phyloP scores from a whole-genome alignment of 1,140 invertebrate species.

The Dryas iulia region DNA sequence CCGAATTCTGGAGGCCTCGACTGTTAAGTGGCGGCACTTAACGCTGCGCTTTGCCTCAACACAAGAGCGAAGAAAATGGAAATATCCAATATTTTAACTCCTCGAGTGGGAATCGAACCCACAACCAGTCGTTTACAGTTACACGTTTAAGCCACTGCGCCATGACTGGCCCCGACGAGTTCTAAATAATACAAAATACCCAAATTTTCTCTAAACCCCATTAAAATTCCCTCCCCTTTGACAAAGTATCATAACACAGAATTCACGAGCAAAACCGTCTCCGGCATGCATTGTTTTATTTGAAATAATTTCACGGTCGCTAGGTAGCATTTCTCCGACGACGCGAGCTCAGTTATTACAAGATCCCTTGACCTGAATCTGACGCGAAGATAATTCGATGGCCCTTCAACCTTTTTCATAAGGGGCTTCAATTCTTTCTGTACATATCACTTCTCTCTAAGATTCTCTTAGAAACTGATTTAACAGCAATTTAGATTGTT shows the following conservation, averaged over 20 bases:
- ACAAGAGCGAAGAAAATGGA: no score
- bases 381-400: constrained; percentile 42
- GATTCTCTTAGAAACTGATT: background rate
- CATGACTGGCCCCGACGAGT: no score
- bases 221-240: no score
- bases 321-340: constrained; percentile 22
- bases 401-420: constrained; percentile 36
- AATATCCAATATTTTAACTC: no score
- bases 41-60: no score
- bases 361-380: constrained; percentile 47
- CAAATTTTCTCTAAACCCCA: no score
- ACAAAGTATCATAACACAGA: background rate
- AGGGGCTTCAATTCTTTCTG: constrained; percentile 10
- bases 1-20: no score
- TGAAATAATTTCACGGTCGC: constrained; percentile 25
- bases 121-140: no score
- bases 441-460: background rate
- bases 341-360: constrained; percentile 18
- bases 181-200: no score
- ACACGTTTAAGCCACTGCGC: no score
- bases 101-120: no score
- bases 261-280: background rate
- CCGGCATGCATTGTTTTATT: background rate
- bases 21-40: no score
- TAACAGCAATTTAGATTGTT: background rate